Base-by-base conservation (phyloP, 2,888 invertebrate species). In the Oscheius sp. region DNA sequence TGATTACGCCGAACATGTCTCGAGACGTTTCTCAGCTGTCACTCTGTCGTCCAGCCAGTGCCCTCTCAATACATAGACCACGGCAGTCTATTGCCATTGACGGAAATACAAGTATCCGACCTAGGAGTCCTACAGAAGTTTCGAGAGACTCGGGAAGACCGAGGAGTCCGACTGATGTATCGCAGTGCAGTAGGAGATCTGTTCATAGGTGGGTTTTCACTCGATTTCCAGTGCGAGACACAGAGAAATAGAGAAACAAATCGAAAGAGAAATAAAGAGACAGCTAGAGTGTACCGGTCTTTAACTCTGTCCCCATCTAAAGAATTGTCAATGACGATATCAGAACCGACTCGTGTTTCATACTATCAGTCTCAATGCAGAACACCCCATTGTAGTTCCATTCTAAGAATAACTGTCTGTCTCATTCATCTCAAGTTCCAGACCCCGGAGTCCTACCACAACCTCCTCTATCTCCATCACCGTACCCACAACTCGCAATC, bases 1-100 rank as follows among this genome's bases (percentile, higher is more conserved):
- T 85, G 57, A 85, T 85, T 51, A 85, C 84, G 11, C 84, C 84
- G 47, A 85, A 85, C 70, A 85, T 85, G 83, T 82, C 81, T 2
- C 74, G 84, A 9, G 83, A 85, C 68, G 82, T 83, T 0, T 83
- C 83, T 7, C 84, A 85, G 47, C 58, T 85, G 71, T 82, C 82
- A 4, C 70, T 80, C 48, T 81, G 82, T 50, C 75, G 79, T 0
- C 81, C 84, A 21, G 70, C 63, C 1, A 78, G 80, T 4, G 72
- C 66, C 48, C 75, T 77, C 78, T 79, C 80, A 10, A 79, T 79
- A 58, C 74, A 72, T n/a, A 63, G 80, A 50, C 76, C 80, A 42
- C 76, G 78, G 47, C 78, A 78, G 71, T 77, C 81, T 21, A 81
- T 81, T 33, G 78, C 79, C 1, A 65, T 53, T 5, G 81, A 81